Evolutionary conservation across 1,140 invertebrate species (phyloP).

Genomic region (Platyscapa corneri): DNA sequence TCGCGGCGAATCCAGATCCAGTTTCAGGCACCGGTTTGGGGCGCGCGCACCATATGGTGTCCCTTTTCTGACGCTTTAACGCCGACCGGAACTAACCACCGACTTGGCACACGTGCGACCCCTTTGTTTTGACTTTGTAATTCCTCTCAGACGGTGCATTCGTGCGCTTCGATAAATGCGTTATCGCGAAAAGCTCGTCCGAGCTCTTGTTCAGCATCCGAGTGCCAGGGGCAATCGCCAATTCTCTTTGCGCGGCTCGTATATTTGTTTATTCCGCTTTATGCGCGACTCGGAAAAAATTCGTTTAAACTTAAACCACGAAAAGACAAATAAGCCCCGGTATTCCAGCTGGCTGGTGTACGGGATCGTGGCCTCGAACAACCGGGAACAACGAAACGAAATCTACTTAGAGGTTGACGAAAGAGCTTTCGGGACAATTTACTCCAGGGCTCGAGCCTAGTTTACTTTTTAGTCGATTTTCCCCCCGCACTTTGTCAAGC

Average conservation of each 20-base stretch:
- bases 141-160: too few relatives aligned
- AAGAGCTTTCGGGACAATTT: slow-evolving; percentile 9
- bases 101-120: too few relatives aligned
- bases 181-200: too few relatives aligned
- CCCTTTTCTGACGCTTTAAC: too few relatives aligned
- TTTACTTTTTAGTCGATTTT: neutral
- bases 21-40: neutral
- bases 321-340: neutral
- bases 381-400: neutral
- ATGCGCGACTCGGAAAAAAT: neutral
- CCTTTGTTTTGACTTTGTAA: too few relatives aligned
- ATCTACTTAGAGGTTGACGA: neutral
- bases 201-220: too few relatives aligned
- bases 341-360: neutral
- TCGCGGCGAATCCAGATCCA: neutral
- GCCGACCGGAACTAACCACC: too few relatives aligned
- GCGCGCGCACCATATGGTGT: too few relatives aligned
- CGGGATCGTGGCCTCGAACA: neutral
- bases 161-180: too few relatives aligned
- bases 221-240: too few relatives aligned
- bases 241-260: too few relatives aligned
- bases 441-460: neutral
- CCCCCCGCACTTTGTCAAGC: neutral
- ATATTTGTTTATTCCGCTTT: too few relatives aligned
- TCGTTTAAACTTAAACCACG: neutral